A percentile compares a stretch with the other conserved stretches of the same genome.
These are phyloP conservation scores for Struthidea cinerea DNA, from an alignment of 2,113 vertebrate species.

Conservation along the genomic window DNA sequence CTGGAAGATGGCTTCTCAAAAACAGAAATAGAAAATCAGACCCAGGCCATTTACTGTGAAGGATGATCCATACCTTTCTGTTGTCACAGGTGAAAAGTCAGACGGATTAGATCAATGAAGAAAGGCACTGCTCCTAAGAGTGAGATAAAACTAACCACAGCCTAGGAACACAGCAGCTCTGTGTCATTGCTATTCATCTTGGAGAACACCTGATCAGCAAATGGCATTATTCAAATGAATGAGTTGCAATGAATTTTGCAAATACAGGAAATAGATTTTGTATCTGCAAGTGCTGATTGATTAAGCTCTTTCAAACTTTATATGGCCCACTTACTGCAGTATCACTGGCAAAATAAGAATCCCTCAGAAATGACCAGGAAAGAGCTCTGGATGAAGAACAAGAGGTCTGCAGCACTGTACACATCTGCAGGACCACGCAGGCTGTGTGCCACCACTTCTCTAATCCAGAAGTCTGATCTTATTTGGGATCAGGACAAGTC, in stretches of 20 bases:
- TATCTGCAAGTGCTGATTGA: not conserved
- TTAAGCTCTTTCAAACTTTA: not conserved
- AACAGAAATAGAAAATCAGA: not conserved
- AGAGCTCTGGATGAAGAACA: not conserved
- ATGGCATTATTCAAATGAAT: not conserved
- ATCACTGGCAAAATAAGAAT: not conserved
- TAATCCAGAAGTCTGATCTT: not conserved
- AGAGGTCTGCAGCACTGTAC: not conserved
- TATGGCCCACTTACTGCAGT: not conserved
- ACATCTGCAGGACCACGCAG: not conserved
- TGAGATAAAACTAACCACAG: not conserved
- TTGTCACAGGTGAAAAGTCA: not conserved
- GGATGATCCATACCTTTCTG: not conserved
- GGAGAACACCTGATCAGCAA: not conserved
- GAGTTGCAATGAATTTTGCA: conserved; percentile 4
- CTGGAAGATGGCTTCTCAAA: not conserved
- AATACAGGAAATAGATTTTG: conserved; percentile 15
- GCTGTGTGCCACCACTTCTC: not conserved
- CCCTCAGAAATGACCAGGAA: not conserved
- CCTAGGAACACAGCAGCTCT: not conserved
- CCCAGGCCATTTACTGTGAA: not conserved
- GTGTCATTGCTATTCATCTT: not conserved
- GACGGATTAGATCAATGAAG: not conserved
- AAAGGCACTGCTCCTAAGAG: not conserved
- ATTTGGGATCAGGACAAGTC: not conserved